Conservation (phyloP, 2,888 invertebrate species). For the Sarcophaga carnaria region DNA sequence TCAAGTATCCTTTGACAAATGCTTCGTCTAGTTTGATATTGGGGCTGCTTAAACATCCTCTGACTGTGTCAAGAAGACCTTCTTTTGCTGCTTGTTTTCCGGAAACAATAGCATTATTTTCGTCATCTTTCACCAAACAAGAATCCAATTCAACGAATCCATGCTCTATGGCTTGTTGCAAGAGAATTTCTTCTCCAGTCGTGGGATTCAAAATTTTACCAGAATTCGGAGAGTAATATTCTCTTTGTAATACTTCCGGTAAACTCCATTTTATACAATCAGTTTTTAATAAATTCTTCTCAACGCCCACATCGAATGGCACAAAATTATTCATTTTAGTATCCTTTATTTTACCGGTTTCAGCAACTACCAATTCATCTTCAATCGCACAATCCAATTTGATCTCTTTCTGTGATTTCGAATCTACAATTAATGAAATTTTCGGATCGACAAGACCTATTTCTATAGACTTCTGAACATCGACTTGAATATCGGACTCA, state of each 20-base stretch:
- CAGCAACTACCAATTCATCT: conserved; percentile 86
- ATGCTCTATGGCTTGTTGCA: conserved; percentile 88
- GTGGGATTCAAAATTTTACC: conserved; percentile 90
- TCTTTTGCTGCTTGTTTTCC: conserved; percentile 87
- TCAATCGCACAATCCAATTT: conserved; percentile 89
- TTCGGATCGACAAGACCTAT: conserved; percentile 91
- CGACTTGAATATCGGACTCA: conserved; percentile 87
- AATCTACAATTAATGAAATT: conserved; percentile 91
- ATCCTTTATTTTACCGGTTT: conserved; percentile 88
- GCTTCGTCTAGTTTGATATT: conserved; percentile 89
- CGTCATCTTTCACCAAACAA: conserved; percentile 89
- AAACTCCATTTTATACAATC: conserved; percentile 88
- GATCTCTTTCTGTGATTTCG: conserved; percentile 87
- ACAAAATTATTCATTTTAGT: conserved; percentile 87
- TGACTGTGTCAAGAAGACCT: conserved; percentile 87
- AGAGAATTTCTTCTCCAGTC: conserved; percentile 87
- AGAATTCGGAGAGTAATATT: conserved; percentile 88
- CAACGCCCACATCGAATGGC: conserved; percentile 87
- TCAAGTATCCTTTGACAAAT: conserved; percentile 89
- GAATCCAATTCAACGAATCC: conserved; percentile 88
- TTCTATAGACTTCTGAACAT: conserved; percentile 89
- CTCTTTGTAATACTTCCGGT: conserved; percentile 88
- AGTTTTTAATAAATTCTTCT: conserved; percentile 87
- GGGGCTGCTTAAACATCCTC: conserved; percentile 87
- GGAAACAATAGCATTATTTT: conserved; percentile 85